Evolutionary conservation across 1,140 invertebrate genomes (phyloP), one percentile per base, ranked within the genome.

Genomic region (Nephila pilipes): DNA sequence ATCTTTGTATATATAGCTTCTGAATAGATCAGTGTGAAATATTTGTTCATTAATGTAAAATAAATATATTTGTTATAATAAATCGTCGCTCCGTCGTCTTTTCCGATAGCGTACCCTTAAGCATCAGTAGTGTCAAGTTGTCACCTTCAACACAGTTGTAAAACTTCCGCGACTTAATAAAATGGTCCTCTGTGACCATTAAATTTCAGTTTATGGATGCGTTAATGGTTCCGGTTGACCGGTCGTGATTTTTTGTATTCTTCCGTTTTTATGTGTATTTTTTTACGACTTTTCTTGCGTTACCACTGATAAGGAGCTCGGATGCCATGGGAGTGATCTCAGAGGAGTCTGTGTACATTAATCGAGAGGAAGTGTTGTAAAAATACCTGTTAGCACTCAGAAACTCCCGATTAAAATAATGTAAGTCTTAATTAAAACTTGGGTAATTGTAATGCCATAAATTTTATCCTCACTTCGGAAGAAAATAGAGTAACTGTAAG

Each of bases 141-240:
- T 81, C 80, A 55, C 38, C 20, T 22, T n/a, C 36, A 81, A 81
- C 80, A 81, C 54, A 81, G 80, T 55, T 54, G 80, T 81, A 81
- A 81, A 87, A 87, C 85, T 87, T 60, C 32, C 29, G 57, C 55
- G 60, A 87, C 85, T 60, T 58, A 87, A 87, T 87, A 60, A 87
- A 87, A 87, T 83, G 81, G 81, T 16, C 81, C 46, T 16, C 12
- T 12, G 32, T 63, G 85, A 57, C 20, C 29, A 32, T 63, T 63
- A 58, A 87, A 87, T 22, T 58, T 57, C 57, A 87, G 36, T 87
- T 87, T 87, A 87, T 87, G 54, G 57, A 32, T 36, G 55, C 55
- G 57, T 87, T 87, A 87, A 87, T 87, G 85, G 85, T 87, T 87
- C 55, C 85, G 32, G 85, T 25, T 87, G 85, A 87, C 85, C 57